Evolutionary conservation across 2,797 vertebrate species (phyloP).

Genomic region (Artibeus lituratus): DNA sequence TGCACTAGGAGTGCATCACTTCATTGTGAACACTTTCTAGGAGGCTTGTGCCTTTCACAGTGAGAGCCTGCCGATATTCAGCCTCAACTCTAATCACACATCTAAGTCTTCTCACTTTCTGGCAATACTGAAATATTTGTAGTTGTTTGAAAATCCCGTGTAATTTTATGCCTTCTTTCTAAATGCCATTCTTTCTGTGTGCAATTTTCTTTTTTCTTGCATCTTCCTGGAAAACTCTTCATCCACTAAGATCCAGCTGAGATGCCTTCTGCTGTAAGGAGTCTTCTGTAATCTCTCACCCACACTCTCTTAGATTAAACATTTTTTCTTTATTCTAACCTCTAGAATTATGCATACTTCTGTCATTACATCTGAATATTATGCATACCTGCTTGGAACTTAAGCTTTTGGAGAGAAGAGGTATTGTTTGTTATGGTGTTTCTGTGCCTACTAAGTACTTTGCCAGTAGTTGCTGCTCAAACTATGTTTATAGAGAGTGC

Average conservation of each 20-base stretch:
- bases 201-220: neutral
- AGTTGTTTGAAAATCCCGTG: neutral
- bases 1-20: neutral
- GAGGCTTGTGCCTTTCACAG: neutral
- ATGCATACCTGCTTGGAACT: neutral
- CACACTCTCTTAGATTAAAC: neutral
- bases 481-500: neutral
- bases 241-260: neutral
- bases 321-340: neutral
- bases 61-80: neutral
- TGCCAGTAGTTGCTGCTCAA: neutral
- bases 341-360: neutral
- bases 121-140: neutral
- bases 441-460: neutral
- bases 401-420: neutral
- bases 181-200: neutral
- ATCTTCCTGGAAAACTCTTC: neutral
- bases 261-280: neutral
- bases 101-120: neutral
- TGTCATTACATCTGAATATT: neutral
- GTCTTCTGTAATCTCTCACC: neutral
- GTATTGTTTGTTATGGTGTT: neutral
- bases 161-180: neutral
- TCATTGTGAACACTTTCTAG: neutral
- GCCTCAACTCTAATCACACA: neutral